Evolutionary conservation across 1,140 invertebrate genomes (phyloP), one percentile per base, ranked within the genome.

Genomic region (Paracyclopina nana): DNA sequence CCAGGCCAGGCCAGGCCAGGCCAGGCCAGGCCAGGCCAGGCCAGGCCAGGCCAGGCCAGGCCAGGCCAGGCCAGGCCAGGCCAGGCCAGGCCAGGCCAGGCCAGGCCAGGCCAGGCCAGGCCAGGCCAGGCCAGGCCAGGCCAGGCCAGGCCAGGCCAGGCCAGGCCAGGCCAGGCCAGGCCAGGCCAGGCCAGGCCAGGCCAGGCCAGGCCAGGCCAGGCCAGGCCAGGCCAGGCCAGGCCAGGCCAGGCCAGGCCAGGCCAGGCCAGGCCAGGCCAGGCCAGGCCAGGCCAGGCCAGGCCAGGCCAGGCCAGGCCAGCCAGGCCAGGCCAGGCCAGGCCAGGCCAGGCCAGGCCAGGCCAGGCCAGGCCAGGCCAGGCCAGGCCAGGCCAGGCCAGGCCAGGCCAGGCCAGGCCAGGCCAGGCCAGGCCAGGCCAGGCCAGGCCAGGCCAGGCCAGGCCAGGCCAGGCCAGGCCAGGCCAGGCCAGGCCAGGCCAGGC

Each of bases 401-500:
- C 52, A 52, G 52, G 50, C 34, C 54, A 55, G 55, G 55, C 54
- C 54, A 55, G 55, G 54, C 54, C 54, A 55, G 54, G 54, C 54
- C 54, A 55, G 55, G 55, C 54, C 54, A 55, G 55, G 55, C 49
- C 55, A 56, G 55, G 55, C 55, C 51, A 42, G 49, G 55, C 31
- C 53, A 54, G 55, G 52, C 14, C 55, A 54, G 55, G 55, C 34
- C 45, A 52, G 52, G 55, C 30, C 50, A 55, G 55, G 56, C 44
- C 55, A 57, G 48, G 56, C 53, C 56, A 57, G 46, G 55, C 38
- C 55, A 57, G 56, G 56, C 51, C 55, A 57, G 53, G 56, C 56
- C 56, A 57, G 52, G 56, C 51, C 56, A 51, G 38, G 56, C 42
- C 56, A 56, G 55, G 55, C 45, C 45, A 55, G 55, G 55, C 43